Evolutionary conservation across 1,140 invertebrate species (phyloP), one percentile per base, ranked within the genome.

Genomic region (Steinernema feltiae): DNA sequence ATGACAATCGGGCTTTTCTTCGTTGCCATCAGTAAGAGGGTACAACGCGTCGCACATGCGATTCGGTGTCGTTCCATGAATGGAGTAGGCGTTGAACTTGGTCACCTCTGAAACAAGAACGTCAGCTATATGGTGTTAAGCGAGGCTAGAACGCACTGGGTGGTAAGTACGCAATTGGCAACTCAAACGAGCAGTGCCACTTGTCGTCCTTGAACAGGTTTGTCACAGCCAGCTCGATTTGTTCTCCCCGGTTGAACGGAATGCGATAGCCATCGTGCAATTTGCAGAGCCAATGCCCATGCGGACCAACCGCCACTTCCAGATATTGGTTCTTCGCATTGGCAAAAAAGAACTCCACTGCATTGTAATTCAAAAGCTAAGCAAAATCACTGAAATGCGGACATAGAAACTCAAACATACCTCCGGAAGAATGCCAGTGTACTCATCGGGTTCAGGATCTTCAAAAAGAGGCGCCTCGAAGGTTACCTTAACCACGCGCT

Each of bases 71-170:
- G 81, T 82, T 3, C 89, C 89, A 78, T 90, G 89, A 73, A 90
- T 90, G 32, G 89, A 89, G 80, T 89, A 90, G 1, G 89, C 89
- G 82, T 90, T 90, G 77, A 90, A 88, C 75, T 87, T 87, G 29
- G 83, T 87, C 0, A 90, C 87, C 63, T 85, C 84, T 71, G 83
- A 12, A 73, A 73, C 3, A 46, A 30, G 24, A 63, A 73, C 7
- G 12, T 41, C n/a, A 48, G 15, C 24, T 29, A 24, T 3, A 70
- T 12, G 12, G 21, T 21, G 30, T 71, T 18, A 78, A 35, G 18
- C 21, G 17, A 30, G 18, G 21, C 7, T 1, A 70, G 70, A 35
- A 48, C 85, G 41, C 32, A 85, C 85, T 78, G 72, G 78, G 78
- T 32, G 84, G 84, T 27, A 85, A 76, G 74, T 84, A 85, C n/a